phyloP scores from a whole-genome alignment of 1,140 invertebrate genomes.

The Mizuhopecten yessoensis region DNA sequence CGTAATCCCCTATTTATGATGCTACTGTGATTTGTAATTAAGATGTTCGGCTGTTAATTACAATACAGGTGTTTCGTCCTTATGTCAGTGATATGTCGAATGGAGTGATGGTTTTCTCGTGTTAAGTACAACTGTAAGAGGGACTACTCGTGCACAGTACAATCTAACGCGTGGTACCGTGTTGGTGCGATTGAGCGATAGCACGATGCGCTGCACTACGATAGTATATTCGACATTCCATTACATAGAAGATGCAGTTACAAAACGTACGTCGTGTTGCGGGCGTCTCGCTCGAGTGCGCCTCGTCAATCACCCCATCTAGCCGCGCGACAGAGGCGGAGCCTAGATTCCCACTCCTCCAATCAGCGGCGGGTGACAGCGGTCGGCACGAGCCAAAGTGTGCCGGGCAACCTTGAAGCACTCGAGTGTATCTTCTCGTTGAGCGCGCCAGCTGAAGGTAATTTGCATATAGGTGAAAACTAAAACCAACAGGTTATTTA shows the following conservation, averaged over 20 bases:
- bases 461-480: slow-evolving; percentile 39
- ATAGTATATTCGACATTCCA: slow-evolving; percentile 30
- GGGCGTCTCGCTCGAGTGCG: slow-evolving; percentile 27
- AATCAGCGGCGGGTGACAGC: slow-evolving; percentile 29
- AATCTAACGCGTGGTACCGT: neutral
- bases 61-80: slow-evolving; percentile 25
- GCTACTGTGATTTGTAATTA: slow-evolving; percentile 17
- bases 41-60: neutral
- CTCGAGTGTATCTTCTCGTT: slow-evolving; percentile 25
- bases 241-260: slow-evolving; percentile 21
- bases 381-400: slow-evolving; percentile 14
- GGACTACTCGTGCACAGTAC: neutral
- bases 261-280: slow-evolving; percentile 17
- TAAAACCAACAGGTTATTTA: slow-evolving; percentile 27
- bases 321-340: slow-evolving; percentile 17
- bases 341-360: neutral
- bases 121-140: neutral
- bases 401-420: slow-evolving; percentile 36
- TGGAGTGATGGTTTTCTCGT: neutral
- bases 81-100: neutral
- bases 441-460: slow-evolving; percentile 20
- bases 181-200: neutral
- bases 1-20: neutral
- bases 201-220: neutral
- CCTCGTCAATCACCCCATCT: slow-evolving; percentile 26